These are phyloP conservation scores for Acrobasis consociella DNA, from an alignment of 2,888 invertebrate genomes.

Conservation along the genomic window DNA sequence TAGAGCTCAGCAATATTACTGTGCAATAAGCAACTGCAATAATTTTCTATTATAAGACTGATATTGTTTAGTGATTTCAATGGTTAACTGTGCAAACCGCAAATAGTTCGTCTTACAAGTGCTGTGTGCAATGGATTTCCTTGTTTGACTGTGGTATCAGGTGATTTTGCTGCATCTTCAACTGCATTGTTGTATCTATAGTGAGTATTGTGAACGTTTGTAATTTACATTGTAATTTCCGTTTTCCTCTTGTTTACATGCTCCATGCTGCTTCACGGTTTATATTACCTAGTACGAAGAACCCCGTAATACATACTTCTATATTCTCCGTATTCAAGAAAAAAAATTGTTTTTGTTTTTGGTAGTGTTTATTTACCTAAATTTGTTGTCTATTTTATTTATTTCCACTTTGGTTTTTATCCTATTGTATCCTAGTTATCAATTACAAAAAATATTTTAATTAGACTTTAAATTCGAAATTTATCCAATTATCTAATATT, in stretches of 20 bases:
- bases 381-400: no score
- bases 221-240: slow-evolving; percentile 49
- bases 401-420: no score
- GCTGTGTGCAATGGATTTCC: slow-evolving; percentile 70
- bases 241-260: slow-evolving; percentile 42
- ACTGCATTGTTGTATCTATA: slow-evolving; percentile 52
- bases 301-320: neutral
- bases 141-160: slow-evolving; percentile 57
- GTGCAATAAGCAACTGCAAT: slow-evolving; percentile 68
- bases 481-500: neutral
- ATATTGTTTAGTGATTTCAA: slow-evolving; percentile 41
- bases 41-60: slow-evolving; percentile 43
- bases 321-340: no score
- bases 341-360: no score
- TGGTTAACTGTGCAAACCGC: slow-evolving; percentile 43
- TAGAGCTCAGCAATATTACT: slow-evolving; percentile 57
- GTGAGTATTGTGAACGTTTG: slow-evolving; percentile 51
- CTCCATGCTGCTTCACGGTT: neutral
- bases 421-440: no score
- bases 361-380: no score
- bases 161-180: slow-evolving; percentile 52
- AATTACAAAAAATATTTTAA: no score
- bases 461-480: no score
- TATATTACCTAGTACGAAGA: neutral
- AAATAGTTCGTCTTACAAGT: slow-evolving; percentile 54